phyloP scores from a whole-genome alignment of 2,797 vertebrate genomes.

The Avahi laniger region DNA sequence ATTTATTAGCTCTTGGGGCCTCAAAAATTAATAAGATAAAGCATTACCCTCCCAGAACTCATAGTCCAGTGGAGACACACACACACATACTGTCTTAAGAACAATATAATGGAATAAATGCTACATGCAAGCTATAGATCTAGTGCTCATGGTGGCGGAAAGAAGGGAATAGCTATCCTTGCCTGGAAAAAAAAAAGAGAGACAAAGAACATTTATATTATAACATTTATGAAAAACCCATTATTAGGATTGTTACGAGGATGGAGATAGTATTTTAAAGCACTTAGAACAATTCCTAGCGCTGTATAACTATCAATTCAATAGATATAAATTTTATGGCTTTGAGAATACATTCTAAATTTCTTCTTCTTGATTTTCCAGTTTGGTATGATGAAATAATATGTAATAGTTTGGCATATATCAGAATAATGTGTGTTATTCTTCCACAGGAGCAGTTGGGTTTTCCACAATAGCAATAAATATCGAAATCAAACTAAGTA shows the following conservation, averaged over 20 bases:
- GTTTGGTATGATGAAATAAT: background rate
- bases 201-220: background rate
- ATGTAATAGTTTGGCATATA: background rate
- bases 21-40: background rate
- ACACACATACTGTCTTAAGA: background rate
- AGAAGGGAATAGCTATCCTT: background rate
- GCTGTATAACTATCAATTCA: background rate
- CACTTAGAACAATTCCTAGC: background rate
- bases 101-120: background rate
- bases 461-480: conserved; percentile 29
- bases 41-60: background rate
- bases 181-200: background rate
- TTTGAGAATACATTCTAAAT: background rate
- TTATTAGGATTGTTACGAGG: background rate
- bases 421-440: background rate
- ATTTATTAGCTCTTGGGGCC: background rate
- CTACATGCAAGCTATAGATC: background rate
- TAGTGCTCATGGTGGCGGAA: background rate
- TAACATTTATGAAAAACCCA: background rate
- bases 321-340: background rate
- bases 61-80: background rate
- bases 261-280: background rate
- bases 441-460: background rate
- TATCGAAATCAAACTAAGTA: conserved; percentile 35
- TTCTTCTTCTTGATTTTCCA: background rate